phyloP scores from a whole-genome alignment of 2,888 invertebrate genomes.

The Mongoloraphidia duomilia region DNA sequence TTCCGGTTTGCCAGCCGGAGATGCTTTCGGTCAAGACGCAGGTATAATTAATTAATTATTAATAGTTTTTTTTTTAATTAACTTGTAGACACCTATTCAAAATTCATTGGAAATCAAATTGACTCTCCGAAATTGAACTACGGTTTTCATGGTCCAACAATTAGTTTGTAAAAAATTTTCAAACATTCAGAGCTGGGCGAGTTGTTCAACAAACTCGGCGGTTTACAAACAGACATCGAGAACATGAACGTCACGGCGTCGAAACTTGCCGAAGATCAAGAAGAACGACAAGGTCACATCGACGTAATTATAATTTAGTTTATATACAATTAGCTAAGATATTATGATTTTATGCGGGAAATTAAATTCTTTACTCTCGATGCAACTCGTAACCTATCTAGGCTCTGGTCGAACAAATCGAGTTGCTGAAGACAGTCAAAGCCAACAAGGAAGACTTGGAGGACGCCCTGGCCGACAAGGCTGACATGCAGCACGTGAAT shows the following conservation, averaged over 20 bases:
- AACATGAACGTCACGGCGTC: constrained; percentile 25
- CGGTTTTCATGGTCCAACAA: not conserved
- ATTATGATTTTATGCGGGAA: not conserved
- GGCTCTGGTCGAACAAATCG: constrained; percentile 48
- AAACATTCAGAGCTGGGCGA: constrained; percentile 19
- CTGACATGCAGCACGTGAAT: constrained; percentile 50
- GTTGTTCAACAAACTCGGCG: constrained; percentile 26
- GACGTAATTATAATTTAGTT: constrained; percentile 28
- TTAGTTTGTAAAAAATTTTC: not conserved
- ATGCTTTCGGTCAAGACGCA: constrained; percentile 14
- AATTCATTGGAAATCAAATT: too few species aligned
- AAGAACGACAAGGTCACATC: constrained; percentile 36
- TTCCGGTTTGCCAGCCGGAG: constrained; percentile 18
- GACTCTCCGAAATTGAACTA: too few species aligned
- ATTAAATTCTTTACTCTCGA: not conserved
- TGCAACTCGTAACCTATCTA: too few species aligned
- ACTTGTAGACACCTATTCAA: too few species aligned
- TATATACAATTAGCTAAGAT: not conserved
- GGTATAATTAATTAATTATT: constrained; percentile 6
- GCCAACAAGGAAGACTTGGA: constrained; percentile 56
- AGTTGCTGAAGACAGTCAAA: constrained; percentile 48
- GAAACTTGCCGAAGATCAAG: constrained; percentile 39
- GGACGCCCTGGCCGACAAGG: constrained; percentile 59
- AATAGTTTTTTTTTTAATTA: too few species aligned
- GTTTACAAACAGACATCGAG: constrained; percentile 30